These are phyloP conservation scores for Diachasmimorpha longicaudata DNA, from an alignment of 1,140 invertebrate species.

Conservation along the genomic window DNA sequence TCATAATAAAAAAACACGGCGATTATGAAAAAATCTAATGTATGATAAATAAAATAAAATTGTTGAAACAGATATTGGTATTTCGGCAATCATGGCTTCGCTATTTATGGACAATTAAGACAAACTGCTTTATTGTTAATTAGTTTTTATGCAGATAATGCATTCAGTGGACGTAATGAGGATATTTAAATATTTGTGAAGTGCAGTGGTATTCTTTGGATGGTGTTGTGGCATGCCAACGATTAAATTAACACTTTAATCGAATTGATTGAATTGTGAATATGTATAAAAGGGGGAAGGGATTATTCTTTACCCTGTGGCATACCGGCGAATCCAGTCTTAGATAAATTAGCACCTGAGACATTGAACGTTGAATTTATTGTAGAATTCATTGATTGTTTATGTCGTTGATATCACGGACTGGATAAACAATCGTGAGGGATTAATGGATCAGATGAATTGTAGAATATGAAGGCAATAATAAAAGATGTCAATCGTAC, in stretches of 20 bases:
- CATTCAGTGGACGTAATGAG: background rate
- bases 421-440: background rate
- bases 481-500: too few relatives aligned
- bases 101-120: background rate
- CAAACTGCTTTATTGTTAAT: constrained; percentile 11
- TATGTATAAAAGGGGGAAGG: constrained; percentile 9
- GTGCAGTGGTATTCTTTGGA: too few relatives aligned
- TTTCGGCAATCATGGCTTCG: background rate
- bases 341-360: background rate
- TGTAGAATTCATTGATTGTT: background rate
- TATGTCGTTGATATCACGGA: background rate
- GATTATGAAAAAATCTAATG: background rate
- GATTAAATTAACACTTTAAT: background rate
- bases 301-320: background rate
- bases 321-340: background rate
- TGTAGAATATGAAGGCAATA: too few relatives aligned
- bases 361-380: background rate
- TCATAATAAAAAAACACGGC: background rate
- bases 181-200: background rate
- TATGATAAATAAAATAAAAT: background rate
- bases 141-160: background rate
- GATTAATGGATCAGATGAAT: too few relatives aligned
- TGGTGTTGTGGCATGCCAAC: background rate
- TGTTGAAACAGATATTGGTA: background rate
- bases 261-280: constrained; percentile 9